Evolutionary conservation across 2,113 vertebrate species (phyloP), one percentile per base, ranked within the genome.

Genomic region (Vanacampus margaritifer): DNA sequence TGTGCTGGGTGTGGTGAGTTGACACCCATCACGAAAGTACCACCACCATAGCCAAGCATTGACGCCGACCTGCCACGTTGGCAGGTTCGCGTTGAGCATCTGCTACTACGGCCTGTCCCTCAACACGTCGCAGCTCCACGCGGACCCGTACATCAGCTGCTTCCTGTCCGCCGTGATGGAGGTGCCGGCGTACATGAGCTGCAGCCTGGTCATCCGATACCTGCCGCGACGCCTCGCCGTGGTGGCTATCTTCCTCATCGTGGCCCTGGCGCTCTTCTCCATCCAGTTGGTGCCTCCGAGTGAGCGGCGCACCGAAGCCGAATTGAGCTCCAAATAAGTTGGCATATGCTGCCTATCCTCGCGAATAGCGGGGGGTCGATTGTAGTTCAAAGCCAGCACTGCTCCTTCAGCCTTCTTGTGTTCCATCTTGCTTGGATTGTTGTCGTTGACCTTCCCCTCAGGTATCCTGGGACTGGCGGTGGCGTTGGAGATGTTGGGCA

Each of bases 61-160:
- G 50, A 53, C 1, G n/a, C 2, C 8, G n/a, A 8, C 7, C 23
- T 9, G 3, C 12, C 8, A 1, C 3, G 28, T 48, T 21, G 46
- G 46, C 51, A 89, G 89, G 68, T 86, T 84, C n/a, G 73, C 56
- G 11, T 0, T 72, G 14, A 69, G 1, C 12, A 80, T 89, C 26
- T 92, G 93, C 35, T 96, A 95, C 69, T 95, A 89, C 17, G 92
- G 93, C 7, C 86, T 96, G 35, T 95, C 94, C 16, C 79, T 95
- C 0, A 94, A 93, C 74, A 93, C 94, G 0, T 90, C 94, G 2
- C 94, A 92, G 65, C 79, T 96, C 70, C 89, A 94, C 0, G 90
- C 91, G 1, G 80, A 96, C 0, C 85, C 91, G 46, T 97, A 91
- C 0, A 0, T 95, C 78, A 95, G 94, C 86, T 92, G 91, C 78